Evolutionary conservation across 1,140 invertebrate species (phyloP).

Genomic region (Atta texana): DNA sequence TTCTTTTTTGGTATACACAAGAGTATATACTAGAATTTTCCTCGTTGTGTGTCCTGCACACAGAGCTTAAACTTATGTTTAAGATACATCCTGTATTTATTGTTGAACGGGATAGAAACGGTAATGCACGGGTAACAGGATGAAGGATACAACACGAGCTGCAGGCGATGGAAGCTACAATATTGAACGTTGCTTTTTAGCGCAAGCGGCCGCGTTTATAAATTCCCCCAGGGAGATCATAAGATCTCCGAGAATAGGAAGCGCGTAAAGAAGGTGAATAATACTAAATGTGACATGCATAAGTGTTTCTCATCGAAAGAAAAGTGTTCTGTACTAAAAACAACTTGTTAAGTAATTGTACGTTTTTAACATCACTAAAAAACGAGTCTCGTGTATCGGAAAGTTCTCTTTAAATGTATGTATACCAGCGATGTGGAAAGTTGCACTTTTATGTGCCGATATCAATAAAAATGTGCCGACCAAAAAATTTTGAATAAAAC

Average conservation of each 20-base stretch:
- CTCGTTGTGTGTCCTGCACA: not conserved
- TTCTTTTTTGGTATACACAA: not conserved
- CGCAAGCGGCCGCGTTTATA: conserved; percentile 39
- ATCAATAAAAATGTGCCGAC: not conserved
- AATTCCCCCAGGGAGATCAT: conserved; percentile 46
- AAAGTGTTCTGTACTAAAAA: not conserved
- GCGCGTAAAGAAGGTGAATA: conserved; percentile 47
- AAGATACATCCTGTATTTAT: conserved; percentile 48
- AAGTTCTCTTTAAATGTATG: not conserved
- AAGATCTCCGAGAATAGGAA: conserved; percentile 42
- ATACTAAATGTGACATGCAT: conserved; percentile 37
- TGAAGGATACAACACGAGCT: conserved; percentile 42
- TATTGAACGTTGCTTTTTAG: conserved; percentile 59
- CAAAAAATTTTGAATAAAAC: conserved; percentile 20
- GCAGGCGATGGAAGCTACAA: conserved; percentile 53
- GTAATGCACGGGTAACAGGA: conserved; percentile 54
- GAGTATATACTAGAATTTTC: not conserved
- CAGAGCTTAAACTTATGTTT: conserved; percentile 38
- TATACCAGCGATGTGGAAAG: not conserved
- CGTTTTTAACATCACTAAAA: conserved; percentile 12
- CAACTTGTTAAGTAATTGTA: conserved; percentile 22
- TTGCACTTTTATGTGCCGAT: not conserved
- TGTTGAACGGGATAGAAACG: conserved; percentile 40
- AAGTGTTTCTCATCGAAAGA: conserved; percentile 19
- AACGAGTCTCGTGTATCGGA: not conserved